phyloP scores from a whole-genome alignment of 1,140 invertebrate species.

The Zaprionus taronus region DNA sequence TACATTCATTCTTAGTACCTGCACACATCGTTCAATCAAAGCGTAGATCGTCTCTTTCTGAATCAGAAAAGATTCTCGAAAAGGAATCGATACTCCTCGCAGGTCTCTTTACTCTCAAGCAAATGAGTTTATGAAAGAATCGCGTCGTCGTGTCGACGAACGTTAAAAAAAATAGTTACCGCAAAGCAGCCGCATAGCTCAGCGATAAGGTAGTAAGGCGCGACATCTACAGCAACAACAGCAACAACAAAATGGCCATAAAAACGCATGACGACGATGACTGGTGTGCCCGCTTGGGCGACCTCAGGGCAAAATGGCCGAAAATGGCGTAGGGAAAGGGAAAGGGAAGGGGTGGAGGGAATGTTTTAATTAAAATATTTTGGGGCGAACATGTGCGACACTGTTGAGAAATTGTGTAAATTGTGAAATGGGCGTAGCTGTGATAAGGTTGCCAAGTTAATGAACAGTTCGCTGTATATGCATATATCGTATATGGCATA shows the following conservation, averaged over 20 bases:
- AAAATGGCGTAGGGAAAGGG: conserved; percentile 8
- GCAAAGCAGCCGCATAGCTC: conserved; percentile 27
- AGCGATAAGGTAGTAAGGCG: conserved; percentile 42
- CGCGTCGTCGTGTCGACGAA: neutral
- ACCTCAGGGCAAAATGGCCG: conserved; percentile 51
- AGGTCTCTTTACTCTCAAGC: too few relatives aligned
- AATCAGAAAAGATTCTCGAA: too few relatives aligned
- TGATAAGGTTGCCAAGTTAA: conserved; percentile 15
- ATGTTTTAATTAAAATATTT: conserved; percentile 59
- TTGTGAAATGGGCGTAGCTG: conserved; percentile 29
- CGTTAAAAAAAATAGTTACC: conserved; percentile 64
- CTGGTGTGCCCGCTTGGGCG: conserved; percentile 23
- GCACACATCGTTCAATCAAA: too few relatives aligned
- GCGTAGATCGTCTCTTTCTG: too few relatives aligned
- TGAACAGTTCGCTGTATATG: neutral
- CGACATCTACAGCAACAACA: conserved; percentile 30
- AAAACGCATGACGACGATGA: conserved; percentile 67
- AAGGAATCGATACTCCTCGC: too few relatives aligned
- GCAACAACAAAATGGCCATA: conserved; percentile 56
- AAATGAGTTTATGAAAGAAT: neutral
- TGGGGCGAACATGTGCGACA: conserved; percentile 2
- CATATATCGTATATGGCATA: neutral
- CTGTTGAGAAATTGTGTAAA: neutral
- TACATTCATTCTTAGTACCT: too few relatives aligned
- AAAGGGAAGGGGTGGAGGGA: conserved; percentile 6